These are phyloP conservation scores for Nomia melanderi DNA, from an alignment of 1,140 invertebrate species.

Conservation along the genomic window DNA sequence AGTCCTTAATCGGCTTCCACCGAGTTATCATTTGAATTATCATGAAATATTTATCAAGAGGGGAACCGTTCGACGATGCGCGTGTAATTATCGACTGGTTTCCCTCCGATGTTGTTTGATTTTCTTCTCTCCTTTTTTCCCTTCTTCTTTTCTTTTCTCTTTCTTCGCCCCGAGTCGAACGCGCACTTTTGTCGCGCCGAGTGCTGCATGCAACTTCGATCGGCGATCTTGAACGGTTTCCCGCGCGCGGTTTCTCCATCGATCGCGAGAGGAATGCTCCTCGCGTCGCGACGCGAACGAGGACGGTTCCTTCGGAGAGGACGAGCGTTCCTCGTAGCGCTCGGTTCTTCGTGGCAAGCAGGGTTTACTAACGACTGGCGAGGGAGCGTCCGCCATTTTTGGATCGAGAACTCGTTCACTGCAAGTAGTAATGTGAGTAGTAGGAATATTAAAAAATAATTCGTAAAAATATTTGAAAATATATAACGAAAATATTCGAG, in stretches of 20 bases:
- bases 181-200: too few species aligned
- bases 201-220: not conserved
- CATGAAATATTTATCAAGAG: conserved; percentile 23
- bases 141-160: not conserved
- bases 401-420: not conserved
- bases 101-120: not conserved
- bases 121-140: not conserved
- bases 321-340: not conserved
- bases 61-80: conserved; percentile 28
- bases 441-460: too few species aligned
- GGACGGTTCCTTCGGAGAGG: conserved; percentile 12
- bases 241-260: too few species aligned
- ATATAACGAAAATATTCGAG: too few species aligned
- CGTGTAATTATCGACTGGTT: conserved; percentile 30
- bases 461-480: too few species aligned
- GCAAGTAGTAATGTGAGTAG: too few species aligned
- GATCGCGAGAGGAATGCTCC: not conserved
- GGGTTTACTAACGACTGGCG: conserved; percentile 22
- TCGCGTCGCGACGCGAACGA: not conserved
- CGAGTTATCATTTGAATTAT: conserved; percentile 19
- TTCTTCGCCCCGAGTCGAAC: not conserved
- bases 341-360: conserved; percentile 43
- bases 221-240: not conserved
- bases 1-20: conserved; percentile 6
- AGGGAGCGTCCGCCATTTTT: not conserved